A percentile compares a stretch with the other conserved stretches of the same genome.
phyloP scores from a whole-genome alignment of 2,888 invertebrate genomes.

The Sphinx pinastri region DNA sequence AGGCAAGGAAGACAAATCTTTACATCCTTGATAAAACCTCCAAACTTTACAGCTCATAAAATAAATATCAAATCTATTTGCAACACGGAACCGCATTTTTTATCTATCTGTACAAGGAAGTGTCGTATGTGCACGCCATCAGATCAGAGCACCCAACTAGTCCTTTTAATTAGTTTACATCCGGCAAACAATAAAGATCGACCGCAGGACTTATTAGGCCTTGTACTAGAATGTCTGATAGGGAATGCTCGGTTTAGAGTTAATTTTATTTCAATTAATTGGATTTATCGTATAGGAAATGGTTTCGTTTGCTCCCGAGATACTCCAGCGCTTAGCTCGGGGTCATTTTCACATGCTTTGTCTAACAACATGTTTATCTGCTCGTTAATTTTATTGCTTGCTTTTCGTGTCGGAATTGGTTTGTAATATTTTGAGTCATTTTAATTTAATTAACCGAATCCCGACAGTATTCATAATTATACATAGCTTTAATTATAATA shows the following conservation, averaged over 20 bases:
- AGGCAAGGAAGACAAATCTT: too few relatives aligned
- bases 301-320: slow-evolving; percentile 25
- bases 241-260: slow-evolving; percentile 59
- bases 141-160: slow-evolving; percentile 71
- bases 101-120: slow-evolving; percentile 44
- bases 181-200: slow-evolving; percentile 80
- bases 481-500: too few relatives aligned
- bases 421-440: too few relatives aligned
- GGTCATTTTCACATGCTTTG: slow-evolving; percentile 16
- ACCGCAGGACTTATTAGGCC: slow-evolving; percentile 75
- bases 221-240: slow-evolving; percentile 66
- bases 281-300: slow-evolving; percentile 70
- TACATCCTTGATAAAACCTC: not conserved
- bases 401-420: not conserved
- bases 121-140: slow-evolving; percentile 59
- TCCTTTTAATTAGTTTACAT: slow-evolving; percentile 77
- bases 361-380: not conserved
- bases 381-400: not conserved
- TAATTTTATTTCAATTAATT: slow-evolving; percentile 75
- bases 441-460: too few relatives aligned
- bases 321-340: not conserved
- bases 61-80: slow-evolving; percentile 9
- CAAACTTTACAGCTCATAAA: not conserved
- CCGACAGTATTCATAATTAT: too few relatives aligned
- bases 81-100: slow-evolving; percentile 33